phyloP scores from a whole-genome alignment of 2,113 vertebrate species.

The Lophochroa leadbeateri region DNA sequence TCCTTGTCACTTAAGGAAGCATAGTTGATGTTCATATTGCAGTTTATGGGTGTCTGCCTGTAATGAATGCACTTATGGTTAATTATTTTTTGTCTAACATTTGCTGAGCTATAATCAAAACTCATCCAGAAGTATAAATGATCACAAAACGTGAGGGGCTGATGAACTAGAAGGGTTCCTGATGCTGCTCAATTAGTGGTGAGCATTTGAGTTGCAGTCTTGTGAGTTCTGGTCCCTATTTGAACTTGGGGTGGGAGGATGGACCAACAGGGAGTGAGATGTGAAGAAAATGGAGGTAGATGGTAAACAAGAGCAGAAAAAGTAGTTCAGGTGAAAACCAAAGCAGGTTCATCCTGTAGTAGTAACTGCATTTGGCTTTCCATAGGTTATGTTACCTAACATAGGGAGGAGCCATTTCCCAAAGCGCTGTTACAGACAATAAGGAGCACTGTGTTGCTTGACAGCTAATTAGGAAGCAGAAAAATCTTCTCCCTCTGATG shows the following conservation, averaged over 20 bases:
- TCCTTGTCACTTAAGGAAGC: slow-evolving; percentile 46
- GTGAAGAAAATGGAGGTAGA: not conserved
- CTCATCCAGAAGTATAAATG: slow-evolving; percentile 22
- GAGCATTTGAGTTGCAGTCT: not conserved
- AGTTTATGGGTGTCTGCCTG: slow-evolving; percentile 47
- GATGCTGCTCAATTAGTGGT: not conserved
- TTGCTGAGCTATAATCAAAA: slow-evolving; percentile 55
- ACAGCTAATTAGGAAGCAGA: slow-evolving; percentile 26
- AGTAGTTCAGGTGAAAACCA: not conserved
- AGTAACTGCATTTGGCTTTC: not conserved
- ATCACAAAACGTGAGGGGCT: not conserved
- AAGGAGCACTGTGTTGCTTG: not conserved
- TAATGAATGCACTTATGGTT: slow-evolving; percentile 52
- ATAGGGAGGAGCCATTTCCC: not conserved
- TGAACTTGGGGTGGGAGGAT: fast-evolving
- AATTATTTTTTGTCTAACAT: slow-evolving; percentile 39
- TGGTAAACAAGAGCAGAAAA: not conserved
- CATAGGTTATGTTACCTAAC: not conserved
- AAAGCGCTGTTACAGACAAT: not conserved
- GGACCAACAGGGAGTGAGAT: not conserved
- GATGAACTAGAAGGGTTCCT: not conserved
- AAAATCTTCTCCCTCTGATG: not conserved
- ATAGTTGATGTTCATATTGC: slow-evolving; percentile 41
- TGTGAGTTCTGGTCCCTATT: not conserved
- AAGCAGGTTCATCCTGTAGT: not conserved